phyloP scores from a whole-genome alignment of 2,797 vertebrate genomes.

The Atherinosoma microstoma region DNA sequence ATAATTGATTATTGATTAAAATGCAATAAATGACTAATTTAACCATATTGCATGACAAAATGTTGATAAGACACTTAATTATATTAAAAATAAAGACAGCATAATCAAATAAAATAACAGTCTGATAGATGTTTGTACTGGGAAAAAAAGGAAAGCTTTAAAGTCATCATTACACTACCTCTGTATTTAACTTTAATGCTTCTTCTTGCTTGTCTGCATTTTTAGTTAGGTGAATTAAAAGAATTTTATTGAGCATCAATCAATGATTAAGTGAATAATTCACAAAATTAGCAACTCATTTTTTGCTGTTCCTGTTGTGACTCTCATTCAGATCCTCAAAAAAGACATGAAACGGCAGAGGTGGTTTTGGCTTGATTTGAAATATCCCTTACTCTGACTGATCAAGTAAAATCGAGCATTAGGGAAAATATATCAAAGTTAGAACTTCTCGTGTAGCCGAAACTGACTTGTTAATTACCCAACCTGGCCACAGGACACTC shows the following conservation, averaged over 20 bases:
- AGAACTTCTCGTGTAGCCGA: conserved; percentile 32
- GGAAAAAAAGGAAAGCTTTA: neutral
- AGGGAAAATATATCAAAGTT: conserved; percentile 53
- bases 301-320: conserved; percentile 10
- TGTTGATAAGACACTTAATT: neutral
- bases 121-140: neutral
- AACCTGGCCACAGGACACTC: conserved; percentile 47
- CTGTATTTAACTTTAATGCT: neutral
- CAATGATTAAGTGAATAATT: neutral
- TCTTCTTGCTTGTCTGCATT: conserved; percentile 1
- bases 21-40: conserved; percentile 19
- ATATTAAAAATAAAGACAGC: neutral
- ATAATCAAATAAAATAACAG: neutral
- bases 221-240: conserved; percentile 2
- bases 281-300: conserved; percentile 6
- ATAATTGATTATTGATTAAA: conserved; percentile 1
- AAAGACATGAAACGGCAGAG: conserved; percentile 22
- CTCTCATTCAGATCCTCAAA: conserved; percentile 21
- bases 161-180: neutral
- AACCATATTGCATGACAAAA: neutral
- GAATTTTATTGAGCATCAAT: conserved; percentile 1
- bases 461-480: conserved; percentile 70
- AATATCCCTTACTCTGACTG: conserved; percentile 40
- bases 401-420: conserved; percentile 29
- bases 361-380: conserved; percentile 22